Base-by-base conservation (phyloP, 2,888 invertebrate species). In the Muscina levida region DNA sequence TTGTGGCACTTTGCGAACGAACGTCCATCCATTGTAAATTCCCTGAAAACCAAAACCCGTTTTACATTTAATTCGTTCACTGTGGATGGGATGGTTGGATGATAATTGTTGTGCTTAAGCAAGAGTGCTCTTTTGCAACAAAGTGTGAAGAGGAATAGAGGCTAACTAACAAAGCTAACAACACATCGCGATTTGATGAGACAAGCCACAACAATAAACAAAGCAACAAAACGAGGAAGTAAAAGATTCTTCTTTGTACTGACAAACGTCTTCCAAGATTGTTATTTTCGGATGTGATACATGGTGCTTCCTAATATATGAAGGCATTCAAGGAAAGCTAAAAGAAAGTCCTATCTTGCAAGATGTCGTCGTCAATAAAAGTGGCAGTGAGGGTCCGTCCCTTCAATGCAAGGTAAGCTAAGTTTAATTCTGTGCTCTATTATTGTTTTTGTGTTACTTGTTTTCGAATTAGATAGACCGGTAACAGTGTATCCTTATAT, bases 351-450 rank as follows among this genome's bases (percentile, higher is more conserved):
- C 31, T 8, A 8, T n/a, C n/a, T n/a, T n/a, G 17, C 44, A 74
- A 66, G 44, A 81, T 81, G 81, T 81, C 81, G 68, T 97, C 97
- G 89, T 97, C 97, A 87, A 95, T 97, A 88, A 96, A 96, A 93
- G 97, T 97, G 89, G 97, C 96, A 88, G 96, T 96, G 86, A 93
- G 96, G 92, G 96, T 96, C 91, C 94, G 96, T 90, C 96, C 96
- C 91, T 96, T 96, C 91, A 96, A 96, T 92, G 94, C 95, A 91
- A 95, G 96, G 96, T 96, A 89, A 77, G 88, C 90, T 84, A n/a
- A n/a, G n/a, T n/a, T n/a, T n/a, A n/a, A n/a, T n/a, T n/a, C n/a
- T n/a, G n/a, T n/a, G n/a, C n/a, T n/a, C n/a, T n/a, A n/a, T n/a
- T n/a, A n/a, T n/a, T n/a, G n/a, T n/a, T n/a, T n/a, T n/a, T n/a